Evolutionary conservation across 1,140 invertebrate species (phyloP).

Genomic region (Penaeus japonicus): DNA sequence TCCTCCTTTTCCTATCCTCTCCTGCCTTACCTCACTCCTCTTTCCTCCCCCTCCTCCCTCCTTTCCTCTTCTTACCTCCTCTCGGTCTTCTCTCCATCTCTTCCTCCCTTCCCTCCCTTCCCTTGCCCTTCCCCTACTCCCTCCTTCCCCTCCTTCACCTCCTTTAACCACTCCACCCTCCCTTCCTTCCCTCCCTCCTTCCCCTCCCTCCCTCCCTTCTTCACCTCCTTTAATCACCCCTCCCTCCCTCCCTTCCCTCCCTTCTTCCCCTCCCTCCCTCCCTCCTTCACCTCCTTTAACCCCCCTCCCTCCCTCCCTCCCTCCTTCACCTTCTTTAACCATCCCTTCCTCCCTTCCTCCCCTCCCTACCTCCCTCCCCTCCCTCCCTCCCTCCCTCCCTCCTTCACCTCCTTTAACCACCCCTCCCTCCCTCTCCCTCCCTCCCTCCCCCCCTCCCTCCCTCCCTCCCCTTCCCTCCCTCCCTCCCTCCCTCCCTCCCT

Average conservation of each 20-base stretch:
- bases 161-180: background rate
- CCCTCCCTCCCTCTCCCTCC: background rate
- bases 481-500: background rate
- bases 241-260: background rate
- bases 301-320: background rate
- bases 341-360: background rate
- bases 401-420: background rate
- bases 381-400: background rate
- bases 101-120: too few relatives aligned
- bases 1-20: background rate
- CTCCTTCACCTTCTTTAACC: background rate
- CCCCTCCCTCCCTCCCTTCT: too few relatives aligned
- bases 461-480: background rate
- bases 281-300: background rate
- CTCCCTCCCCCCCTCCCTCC: background rate
- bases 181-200: too few relatives aligned
- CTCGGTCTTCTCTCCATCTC: too few relatives aligned
- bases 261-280: background rate
- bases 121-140: background rate
- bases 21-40: background rate
- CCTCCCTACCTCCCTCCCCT: background rate
- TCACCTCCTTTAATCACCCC: too few relatives aligned
- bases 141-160: background rate
- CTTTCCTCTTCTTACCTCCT: background rate
- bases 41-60: background rate